phyloP scores from a whole-genome alignment of 2,888 invertebrate species.

The Euproctis similis region DNA sequence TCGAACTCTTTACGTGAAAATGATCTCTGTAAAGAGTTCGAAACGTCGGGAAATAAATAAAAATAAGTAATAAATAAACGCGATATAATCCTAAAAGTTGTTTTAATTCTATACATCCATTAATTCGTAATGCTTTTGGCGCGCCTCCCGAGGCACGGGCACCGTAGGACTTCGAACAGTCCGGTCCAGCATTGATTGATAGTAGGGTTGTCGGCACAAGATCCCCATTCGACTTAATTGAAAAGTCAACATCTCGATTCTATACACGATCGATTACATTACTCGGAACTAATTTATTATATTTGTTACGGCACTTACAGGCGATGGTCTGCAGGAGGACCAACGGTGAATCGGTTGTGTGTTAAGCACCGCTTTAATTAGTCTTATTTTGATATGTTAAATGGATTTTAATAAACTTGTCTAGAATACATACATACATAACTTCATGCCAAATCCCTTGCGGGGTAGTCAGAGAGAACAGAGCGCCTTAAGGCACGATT shows the following conservation, averaged over 20 bases:
- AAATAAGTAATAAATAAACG: slow-evolving; percentile 25
- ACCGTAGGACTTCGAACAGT: slow-evolving; percentile 11
- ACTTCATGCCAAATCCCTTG: too few species aligned
- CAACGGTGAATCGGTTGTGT: slow-evolving; percentile 20
- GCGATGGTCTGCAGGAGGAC: slow-evolving; percentile 8
- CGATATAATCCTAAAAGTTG: slow-evolving; percentile 10
- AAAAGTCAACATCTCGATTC: slow-evolving; percentile 69
- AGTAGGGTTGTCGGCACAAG: slow-evolving; percentile 45
- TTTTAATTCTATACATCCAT: too few species aligned
- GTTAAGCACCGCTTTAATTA: too few species aligned
- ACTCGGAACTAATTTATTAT: slow-evolving; percentile 49
- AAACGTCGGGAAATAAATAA: slow-evolving; percentile 21
- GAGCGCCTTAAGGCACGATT: too few species aligned
- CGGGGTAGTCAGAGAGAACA: too few species aligned
- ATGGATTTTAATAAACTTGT: too few species aligned
- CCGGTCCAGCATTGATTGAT: slow-evolving; percentile 54
- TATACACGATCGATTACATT: slow-evolving; percentile 52
- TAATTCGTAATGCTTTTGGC: slow-evolving; percentile 28
- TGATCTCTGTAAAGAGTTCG: too few species aligned
- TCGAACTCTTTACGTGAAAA: too few species aligned
- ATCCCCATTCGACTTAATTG: slow-evolving; percentile 64
- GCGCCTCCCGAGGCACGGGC: slow-evolving; percentile 19
- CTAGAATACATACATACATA: too few species aligned
- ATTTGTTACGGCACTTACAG: slow-evolving; percentile 29
- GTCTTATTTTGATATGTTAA: too few species aligned